A percentile compares a stretch with the other conserved stretches of the same genome.
Conservation (phyloP, 2,888 invertebrate genomes). For the Noctua pronuba region DNA sequence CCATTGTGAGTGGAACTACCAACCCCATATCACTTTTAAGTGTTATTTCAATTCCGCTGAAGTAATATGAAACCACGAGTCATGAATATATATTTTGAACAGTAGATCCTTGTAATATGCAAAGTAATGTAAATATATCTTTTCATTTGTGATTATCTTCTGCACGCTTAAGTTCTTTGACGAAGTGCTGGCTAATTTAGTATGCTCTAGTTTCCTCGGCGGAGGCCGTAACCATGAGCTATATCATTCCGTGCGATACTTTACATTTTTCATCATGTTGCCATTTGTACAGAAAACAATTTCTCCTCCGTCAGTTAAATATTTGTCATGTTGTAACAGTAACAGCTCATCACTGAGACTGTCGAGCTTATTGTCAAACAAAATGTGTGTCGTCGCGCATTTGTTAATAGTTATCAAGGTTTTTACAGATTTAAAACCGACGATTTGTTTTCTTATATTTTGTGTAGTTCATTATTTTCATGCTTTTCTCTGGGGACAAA, state of each 20-base stretch:
- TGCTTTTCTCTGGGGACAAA: constrained; percentile 8
- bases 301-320: constrained; percentile 33
- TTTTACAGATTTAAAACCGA: constrained; percentile 25
- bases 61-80: constrained; percentile 34
- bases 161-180: constrained; percentile 68
- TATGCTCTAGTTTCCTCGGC: constrained; percentile 65
- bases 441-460: constrained; percentile 18
- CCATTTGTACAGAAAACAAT: constrained; percentile 49
- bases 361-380: constrained; percentile 41
- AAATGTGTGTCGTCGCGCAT: constrained; percentile 32
- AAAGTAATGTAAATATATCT: constrained; percentile 47
- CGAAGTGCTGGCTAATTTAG: constrained; percentile 66
- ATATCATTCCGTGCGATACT: constrained; percentile 67
- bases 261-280: constrained; percentile 54
- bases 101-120: constrained; percentile 32
- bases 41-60: constrained; percentile 14
- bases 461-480: constrained; percentile 23
- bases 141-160: constrained; percentile 59
- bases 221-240: constrained; percentile 75
- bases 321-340: constrained; percentile 40
- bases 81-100: constrained; percentile 35
- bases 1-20: constrained; percentile 1
- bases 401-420: constrained; percentile 33
- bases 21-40: constrained; percentile 9
- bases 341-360: constrained; percentile 26